Evolutionary conservation across 2,113 vertebrate genomes (phyloP).

Genomic region (Phoxinus phoxinus): DNA sequence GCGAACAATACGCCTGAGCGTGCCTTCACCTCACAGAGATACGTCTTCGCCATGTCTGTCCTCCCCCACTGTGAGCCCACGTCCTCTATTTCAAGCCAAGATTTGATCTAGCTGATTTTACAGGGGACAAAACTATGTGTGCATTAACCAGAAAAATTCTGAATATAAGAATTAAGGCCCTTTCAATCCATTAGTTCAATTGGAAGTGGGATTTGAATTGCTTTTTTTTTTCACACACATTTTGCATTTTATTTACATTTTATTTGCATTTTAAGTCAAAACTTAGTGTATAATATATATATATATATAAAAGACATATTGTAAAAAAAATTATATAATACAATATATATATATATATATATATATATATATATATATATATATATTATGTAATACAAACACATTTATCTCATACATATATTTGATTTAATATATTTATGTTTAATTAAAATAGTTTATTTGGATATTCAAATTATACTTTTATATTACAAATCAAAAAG

Average conservation of each 20-base stretch:
- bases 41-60: conserved; percentile 4
- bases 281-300: neutral
- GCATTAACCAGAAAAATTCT: neutral
- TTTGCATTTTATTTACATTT: neutral
- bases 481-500: neutral
- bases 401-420: no score
- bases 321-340: no score
- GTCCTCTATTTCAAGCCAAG: conserved; percentile 18
- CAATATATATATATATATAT: neutral
- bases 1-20: conserved; percentile 35
- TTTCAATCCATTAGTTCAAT: neutral
- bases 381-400: neutral
- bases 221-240: no score
- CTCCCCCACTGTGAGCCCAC: neutral
- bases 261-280: neutral
- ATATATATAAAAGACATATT: neutral
- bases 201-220: neutral
- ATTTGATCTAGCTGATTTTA: conserved; percentile 9
- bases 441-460: neutral
- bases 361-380: neutral
- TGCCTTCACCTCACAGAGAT: conserved; percentile 6
- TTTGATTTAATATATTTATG: no score
- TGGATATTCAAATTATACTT: neutral
- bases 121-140: neutral
- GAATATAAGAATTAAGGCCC: neutral